Conservation (phyloP, 2,113 vertebrate genomes). For the Siniperca chuatsi region DNA sequence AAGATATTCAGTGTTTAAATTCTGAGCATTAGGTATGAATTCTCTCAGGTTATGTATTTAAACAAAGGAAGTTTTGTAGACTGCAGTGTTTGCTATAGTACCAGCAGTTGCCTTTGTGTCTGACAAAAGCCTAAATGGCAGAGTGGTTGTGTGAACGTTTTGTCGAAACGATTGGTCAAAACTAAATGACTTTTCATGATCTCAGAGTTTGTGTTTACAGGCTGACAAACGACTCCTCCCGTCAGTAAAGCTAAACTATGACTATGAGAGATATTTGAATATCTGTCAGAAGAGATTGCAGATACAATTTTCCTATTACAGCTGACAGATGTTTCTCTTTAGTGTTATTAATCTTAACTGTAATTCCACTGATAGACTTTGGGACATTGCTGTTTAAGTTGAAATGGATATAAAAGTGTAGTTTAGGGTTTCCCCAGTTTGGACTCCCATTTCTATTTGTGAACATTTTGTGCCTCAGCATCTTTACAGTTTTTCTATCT, state of each 20-base stretch:
- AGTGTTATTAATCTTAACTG: background rate
- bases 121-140: background rate
- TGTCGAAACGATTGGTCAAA: background rate
- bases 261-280: background rate
- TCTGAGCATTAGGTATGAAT: background rate
- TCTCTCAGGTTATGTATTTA: background rate
- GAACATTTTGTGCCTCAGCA: background rate
- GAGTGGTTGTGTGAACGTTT: background rate
- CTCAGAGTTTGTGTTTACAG: background rate
- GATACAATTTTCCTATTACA: background rate
- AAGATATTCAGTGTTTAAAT: background rate
- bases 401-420: background rate
- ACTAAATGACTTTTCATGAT: background rate
- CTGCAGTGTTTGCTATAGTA: background rate
- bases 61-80: background rate
- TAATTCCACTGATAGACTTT: background rate
- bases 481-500: background rate
- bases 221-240: background rate
- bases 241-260: background rate
- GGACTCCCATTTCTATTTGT: background rate
- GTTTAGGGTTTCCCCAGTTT: background rate
- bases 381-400: background rate
- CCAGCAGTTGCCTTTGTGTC: background rate
- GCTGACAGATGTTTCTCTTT: background rate
- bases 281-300: background rate